Base-by-base conservation (phyloP, 2,888 invertebrate species). In the Drosophila niveifrons region DNA sequence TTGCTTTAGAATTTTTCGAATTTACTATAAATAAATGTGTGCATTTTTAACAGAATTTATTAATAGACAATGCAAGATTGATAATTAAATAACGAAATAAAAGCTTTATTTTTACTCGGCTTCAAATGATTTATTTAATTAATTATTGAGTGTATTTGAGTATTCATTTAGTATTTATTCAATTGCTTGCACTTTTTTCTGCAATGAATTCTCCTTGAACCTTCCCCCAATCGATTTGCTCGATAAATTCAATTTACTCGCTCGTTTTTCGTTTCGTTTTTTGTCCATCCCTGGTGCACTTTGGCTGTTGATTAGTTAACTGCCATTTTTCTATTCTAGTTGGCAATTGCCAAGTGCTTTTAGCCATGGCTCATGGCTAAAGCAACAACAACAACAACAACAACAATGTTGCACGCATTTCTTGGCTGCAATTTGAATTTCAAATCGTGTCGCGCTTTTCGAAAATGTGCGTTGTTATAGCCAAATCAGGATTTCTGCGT, bases 401-500 rank as follows among this genome's bases (percentile, higher is more conserved):
- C 59, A 66, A 23, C 66, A 52, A 50, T 44, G 61, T 71, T 86
- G 86, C 88, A 85, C 85, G 88, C 85, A 85, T 88, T 85, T 85
- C 88, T 85, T 85, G 80, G 80, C 83, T 72, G 52, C 78, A 78
- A 86, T 86, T 88, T 86, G 85, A 86, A 86, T 88, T 86, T 88
- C 76, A 86, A 87, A 86, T 86, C 78, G 72, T 82, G 80, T 82
- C 80, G 74, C 66, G 71, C 65, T 80, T 78, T 70, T 75, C 44
- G 23, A 81, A 82, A 81, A 87, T 84, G 88, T 85, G 88, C 86
- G 86, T 85, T 88, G 88, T 85, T 85, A 81, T 86, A 65, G 74
- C 85, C 85, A 86, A 86, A 86, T 86, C 85, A 87, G 85, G 85
- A 86, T 88, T 86, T 86, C 89, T 87, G 89, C 85, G 89, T 88